Evolutionary conservation across 1,140 invertebrate species (phyloP), one percentile per base, ranked within the genome.

Genomic region (Hyphantria cunea): DNA sequence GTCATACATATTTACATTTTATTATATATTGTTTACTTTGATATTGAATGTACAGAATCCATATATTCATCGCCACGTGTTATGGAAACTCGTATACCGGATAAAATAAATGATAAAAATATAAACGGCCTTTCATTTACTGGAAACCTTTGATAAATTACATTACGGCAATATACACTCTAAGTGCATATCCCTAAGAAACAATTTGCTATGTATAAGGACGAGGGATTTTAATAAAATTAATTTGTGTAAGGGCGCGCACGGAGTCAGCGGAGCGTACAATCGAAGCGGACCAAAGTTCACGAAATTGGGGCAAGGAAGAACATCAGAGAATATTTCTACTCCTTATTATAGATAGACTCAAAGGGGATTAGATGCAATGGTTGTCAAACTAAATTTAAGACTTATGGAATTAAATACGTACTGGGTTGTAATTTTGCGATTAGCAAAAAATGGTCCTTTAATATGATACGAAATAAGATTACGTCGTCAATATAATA

Each of bases 21-120:
- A 82, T 81, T 81, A 72, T 77, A 86, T 86, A 86, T 86, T 80
- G 75, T 84, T 86, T 86, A 83, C 73, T 84, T 89, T 89, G 78
- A 88, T 84, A 84, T 82, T 75, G 62, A 78, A 84, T 83, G 85
- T 86, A 84, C 78, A 78, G 81, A 74, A 70, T 70, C 74, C 77
- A 74, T 85, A 77, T 83, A 84, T 79, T 80, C 77, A 86, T 84
- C 72, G 76, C 77, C 68, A 81, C 80, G 78, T 86, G 84, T 86
- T 73, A 78, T 80, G 82, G 77, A 72, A 76, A 70, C 72, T 83
- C 80, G 72, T 85, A 79, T 87, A 87, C 76, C 72, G 73, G 70
- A 82, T 74, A 78, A 67, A 84, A 84, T 84, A 84, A 84, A 85
- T 71, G 52, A 58, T 58, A 58, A 34, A 49, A 58, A 48, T 37